Evolutionary conservation across 2,888 invertebrate genomes (phyloP).

Genomic region (Ctenicera cuprea): DNA sequence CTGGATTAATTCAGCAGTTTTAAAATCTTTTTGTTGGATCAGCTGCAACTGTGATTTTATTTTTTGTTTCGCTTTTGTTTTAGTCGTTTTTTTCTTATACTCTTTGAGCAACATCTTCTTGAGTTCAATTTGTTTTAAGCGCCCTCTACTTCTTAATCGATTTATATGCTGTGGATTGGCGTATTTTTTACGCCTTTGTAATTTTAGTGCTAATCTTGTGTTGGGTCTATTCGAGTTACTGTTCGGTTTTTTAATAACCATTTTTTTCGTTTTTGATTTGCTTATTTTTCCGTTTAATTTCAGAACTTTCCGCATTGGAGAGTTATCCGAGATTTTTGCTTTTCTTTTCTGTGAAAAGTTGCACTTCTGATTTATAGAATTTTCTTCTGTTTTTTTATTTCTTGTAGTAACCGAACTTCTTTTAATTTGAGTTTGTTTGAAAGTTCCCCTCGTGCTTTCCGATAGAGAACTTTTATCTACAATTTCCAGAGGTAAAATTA

Average conservation of each 20-base stretch:
- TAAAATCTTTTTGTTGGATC: constrained; percentile 34
- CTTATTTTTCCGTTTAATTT: constrained; percentile 14
- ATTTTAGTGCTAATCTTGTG: neutral
- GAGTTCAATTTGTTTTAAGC: constrained; percentile 41
- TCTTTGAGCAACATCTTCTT: constrained; percentile 41
- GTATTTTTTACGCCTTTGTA: neutral
- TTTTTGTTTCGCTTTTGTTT: neutral
- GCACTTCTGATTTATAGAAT: neutral
- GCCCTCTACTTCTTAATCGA: constrained; percentile 25
- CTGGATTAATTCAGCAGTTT: constrained; percentile 30
- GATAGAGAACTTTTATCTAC: no score
- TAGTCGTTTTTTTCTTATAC: constrained; percentile 25
- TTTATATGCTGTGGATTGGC: neutral
- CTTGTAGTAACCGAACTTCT: neutral
- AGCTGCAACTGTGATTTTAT: neutral
- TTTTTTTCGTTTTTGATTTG: neutral
- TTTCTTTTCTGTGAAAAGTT: neutral
- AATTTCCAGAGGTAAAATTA: neutral
- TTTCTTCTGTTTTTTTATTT: neutral
- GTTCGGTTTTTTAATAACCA: neutral
- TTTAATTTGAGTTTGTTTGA: neutral
- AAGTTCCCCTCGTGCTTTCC: neutral
- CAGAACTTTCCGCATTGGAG: neutral
- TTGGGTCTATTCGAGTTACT: neutral
- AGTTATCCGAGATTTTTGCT: neutral